Evolutionary conservation across 2,113 vertebrate species (phyloP).

Genomic region (Syrrhaptes paradoxus): DNA sequence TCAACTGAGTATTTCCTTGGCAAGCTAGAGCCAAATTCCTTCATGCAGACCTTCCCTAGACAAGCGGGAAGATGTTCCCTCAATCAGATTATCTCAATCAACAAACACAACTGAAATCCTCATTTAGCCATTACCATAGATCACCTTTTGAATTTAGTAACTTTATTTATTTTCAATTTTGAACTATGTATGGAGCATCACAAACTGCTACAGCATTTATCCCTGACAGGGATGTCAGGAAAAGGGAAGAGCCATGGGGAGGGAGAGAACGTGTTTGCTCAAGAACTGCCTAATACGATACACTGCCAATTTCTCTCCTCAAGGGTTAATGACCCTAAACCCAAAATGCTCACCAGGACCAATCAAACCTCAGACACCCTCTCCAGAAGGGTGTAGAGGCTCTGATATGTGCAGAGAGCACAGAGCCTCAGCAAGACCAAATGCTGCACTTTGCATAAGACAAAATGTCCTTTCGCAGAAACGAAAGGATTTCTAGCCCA

Average conservation of each 20-base stretch:
- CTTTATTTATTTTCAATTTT: not conserved
- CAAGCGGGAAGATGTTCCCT: not conserved
- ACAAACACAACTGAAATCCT: not conserved
- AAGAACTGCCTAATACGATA: not conserved
- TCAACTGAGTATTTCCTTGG: not conserved
- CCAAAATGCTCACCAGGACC: not conserved
- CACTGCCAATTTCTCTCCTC: not conserved
- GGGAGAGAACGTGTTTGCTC: not conserved
- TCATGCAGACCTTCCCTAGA: not conserved
- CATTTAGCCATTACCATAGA: not conserved
- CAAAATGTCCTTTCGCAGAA: conserved; percentile 21
- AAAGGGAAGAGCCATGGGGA: not conserved
- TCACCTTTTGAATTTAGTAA: not conserved
- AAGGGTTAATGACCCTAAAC: not conserved
- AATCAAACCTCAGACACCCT: not conserved
- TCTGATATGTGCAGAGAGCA: not conserved
- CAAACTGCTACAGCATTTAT: not conserved
- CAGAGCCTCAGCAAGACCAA: not conserved
- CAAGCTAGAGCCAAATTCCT: not conserved
- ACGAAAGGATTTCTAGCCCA: not conserved
- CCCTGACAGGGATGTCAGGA: not conserved
- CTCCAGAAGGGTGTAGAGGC: not conserved
- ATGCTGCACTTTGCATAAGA: not conserved
- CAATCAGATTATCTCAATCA: not conserved
- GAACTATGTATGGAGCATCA: not conserved